These are phyloP conservation scores for Calyptommatus sinebrachiatus DNA, from an alignment of 2,113 vertebrate species.

Conservation along the genomic window DNA sequence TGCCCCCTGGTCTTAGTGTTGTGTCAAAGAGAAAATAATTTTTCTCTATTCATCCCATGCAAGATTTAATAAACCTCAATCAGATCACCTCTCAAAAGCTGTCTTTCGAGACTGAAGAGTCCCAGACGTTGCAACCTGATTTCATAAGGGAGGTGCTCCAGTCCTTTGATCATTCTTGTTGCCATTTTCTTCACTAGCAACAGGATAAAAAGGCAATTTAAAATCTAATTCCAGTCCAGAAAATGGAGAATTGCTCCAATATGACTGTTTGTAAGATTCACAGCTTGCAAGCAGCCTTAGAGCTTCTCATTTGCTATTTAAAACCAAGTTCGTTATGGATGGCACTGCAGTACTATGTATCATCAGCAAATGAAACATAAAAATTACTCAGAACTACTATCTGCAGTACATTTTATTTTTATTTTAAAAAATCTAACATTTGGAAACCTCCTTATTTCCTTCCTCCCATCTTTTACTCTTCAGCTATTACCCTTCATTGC, in stretches of 20 bases:
- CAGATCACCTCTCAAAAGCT: too few relatives aligned
- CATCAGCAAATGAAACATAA: conserved; percentile 43
- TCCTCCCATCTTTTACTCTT: conserved; percentile 7
- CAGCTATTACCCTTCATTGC: neutral
- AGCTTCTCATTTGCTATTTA: conserved; percentile 43
- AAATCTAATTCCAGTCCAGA: conserved; percentile 53
- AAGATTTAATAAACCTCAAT: too few relatives aligned
- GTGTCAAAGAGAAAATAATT: too few relatives aligned
- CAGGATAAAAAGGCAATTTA: conserved; percentile 24
- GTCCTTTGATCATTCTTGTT: too few relatives aligned
- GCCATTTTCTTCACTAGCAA: conserved; percentile 22
- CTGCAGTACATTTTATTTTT: conserved; percentile 26
- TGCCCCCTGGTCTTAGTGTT: too few relatives aligned
- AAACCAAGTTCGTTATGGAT: conserved; percentile 54
- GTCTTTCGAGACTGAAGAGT: too few relatives aligned
- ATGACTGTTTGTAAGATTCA: conserved; percentile 43
- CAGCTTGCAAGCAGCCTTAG: conserved; percentile 54
- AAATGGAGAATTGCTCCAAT: conserved; percentile 51
- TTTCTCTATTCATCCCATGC: too few relatives aligned
- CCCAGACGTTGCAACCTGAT: too few relatives aligned
- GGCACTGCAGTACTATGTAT: conserved; percentile 39
- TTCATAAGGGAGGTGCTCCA: too few relatives aligned
- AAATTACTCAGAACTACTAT: conserved; percentile 44
- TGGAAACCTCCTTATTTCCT: conserved; percentile 14
- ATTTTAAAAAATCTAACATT: conserved; percentile 37